phyloP scores from a whole-genome alignment of 2,113 vertebrate species.

The Excalfactoria chinensis region DNA sequence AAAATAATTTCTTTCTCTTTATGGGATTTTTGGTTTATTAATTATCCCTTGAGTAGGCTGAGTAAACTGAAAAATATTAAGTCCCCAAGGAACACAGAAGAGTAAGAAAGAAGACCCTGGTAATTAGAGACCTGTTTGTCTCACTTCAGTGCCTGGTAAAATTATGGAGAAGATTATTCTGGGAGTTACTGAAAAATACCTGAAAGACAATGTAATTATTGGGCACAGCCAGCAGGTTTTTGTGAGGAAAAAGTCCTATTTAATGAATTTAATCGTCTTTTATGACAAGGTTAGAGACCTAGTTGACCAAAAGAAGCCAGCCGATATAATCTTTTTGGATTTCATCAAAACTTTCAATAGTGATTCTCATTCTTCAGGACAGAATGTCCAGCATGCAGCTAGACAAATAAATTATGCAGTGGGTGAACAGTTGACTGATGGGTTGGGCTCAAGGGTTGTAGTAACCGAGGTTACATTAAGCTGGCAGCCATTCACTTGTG shows the following conservation, averaged over 20 bases:
- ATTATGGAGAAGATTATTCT: background rate
- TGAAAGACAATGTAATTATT: background rate
- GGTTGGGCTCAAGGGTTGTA: background rate
- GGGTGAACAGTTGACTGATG: background rate
- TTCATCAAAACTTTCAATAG: background rate
- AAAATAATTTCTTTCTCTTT: background rate
- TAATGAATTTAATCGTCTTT: background rate
- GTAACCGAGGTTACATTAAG: no score
- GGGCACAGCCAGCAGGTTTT: background rate
- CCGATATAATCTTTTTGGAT: background rate
- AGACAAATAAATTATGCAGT: background rate
- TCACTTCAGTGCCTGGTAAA: background rate
- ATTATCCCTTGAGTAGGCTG: background rate
- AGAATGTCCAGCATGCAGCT: background rate
- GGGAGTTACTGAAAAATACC: background rate
- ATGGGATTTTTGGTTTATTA: constrained; percentile 1
- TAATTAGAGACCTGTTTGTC: background rate
- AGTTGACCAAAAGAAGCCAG: background rate
- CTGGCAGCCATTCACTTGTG: no score
- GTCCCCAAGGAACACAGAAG: background rate
- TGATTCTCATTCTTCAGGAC: background rate
- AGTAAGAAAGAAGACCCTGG: background rate
- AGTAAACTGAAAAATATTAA: background rate
- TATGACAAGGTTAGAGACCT: background rate
- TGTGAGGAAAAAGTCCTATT: background rate